Conservation (phyloP, 2,797 vertebrate species). For the Xyrichtys novacula region DNA sequence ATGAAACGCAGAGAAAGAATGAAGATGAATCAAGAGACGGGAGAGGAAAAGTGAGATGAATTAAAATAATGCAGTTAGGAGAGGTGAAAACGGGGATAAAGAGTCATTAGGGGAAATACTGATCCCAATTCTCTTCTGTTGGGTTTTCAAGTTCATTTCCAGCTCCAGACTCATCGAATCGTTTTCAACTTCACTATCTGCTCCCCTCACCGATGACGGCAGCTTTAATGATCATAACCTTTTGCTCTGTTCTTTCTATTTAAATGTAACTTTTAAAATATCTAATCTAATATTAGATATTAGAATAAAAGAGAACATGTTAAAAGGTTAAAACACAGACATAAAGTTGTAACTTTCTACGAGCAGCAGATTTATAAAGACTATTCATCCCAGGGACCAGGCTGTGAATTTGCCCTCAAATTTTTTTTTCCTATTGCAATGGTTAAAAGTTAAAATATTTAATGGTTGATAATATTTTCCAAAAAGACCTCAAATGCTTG, state of each 20-base stretch:
- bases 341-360: too few species aligned
- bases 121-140: constrained; percentile 34
- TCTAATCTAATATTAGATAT: too few species aligned
- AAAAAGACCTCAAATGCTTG: background rate
- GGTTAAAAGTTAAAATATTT: background rate
- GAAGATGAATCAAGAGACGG: constrained; percentile 47
- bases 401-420: too few species aligned
- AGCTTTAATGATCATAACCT: constrained; percentile 10
- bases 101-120: constrained; percentile 26
- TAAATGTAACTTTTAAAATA: constrained; percentile 3
- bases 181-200: constrained; percentile 34
- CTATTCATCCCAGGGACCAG: background rate
- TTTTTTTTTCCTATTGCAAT: background rate
- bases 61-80: constrained; percentile 38
- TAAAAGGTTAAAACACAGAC: too few species aligned
- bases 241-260: background rate
- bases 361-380: background rate
- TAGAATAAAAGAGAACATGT: too few species aligned
- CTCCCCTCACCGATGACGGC: constrained; percentile 16
- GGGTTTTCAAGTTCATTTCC: constrained; percentile 51
- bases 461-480: background rate
- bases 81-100: constrained; percentile 31
- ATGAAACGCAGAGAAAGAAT: constrained; percentile 62
- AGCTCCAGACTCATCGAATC: constrained; percentile 14
- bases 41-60: constrained; percentile 32